These are phyloP conservation scores for Scaeva pyrastri DNA, from an alignment of 2,888 invertebrate species.

Conservation along the genomic window DNA sequence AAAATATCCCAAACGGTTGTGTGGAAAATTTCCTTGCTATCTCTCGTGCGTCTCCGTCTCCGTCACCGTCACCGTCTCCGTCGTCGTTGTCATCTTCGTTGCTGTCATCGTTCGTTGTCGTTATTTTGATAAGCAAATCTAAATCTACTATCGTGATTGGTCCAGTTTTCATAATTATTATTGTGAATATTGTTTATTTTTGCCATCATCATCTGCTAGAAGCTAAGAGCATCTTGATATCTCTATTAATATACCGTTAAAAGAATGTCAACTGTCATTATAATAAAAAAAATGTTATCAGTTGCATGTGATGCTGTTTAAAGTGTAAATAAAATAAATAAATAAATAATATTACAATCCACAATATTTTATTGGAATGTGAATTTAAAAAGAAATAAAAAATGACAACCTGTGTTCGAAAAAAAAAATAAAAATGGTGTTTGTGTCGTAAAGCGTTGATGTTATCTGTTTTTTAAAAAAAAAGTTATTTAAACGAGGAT, in stretches of 20 bases:
- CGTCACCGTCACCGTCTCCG: background rate
- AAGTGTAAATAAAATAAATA: conserved; percentile 16
- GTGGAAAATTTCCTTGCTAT: conserved; percentile 60
- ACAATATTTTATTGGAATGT: conserved; percentile 5
- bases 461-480: conserved; percentile 3
- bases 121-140: conserved; percentile 46
- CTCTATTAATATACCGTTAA: conserved; percentile 10
- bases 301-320: conserved; percentile 12
- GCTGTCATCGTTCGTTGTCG: background rate
- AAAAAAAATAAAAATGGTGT: background rate
- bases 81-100: background rate
- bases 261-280: conserved; percentile 14
- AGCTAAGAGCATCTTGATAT: conserved; percentile 11
- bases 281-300: conserved; percentile 5
- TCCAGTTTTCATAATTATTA: conserved; percentile 22
- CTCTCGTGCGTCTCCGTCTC: background rate
- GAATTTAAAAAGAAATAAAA: conserved; percentile 5
- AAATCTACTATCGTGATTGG: conserved; percentile 2
- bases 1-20: conserved; percentile 54
- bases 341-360: conserved; percentile 29
- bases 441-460: conserved; percentile 7
- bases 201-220: too few relatives aligned
- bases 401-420: conserved; percentile 11
- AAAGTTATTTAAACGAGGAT: conserved; percentile 10
- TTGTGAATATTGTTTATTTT: conserved; percentile 1